Percentiles rank a stretch among this genome's conserved stretches.
Conservation (phyloP, 2,797 vertebrate species). For the Paramormyrops hopkinsi region DNA sequence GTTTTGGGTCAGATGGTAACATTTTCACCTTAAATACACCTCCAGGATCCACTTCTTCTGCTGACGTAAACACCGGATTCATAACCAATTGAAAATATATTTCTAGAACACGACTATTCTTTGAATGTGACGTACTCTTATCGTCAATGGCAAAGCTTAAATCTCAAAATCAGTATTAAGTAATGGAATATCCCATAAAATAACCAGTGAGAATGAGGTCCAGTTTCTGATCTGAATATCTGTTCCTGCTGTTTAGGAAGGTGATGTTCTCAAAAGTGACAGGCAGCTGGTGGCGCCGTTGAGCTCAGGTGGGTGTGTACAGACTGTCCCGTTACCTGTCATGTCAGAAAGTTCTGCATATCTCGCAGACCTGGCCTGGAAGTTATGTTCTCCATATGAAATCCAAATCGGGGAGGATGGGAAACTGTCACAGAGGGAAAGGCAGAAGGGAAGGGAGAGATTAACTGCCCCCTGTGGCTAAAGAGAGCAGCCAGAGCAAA, state of each 20-base stretch:
- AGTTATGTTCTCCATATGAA: neutral
- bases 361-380: neutral
- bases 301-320: neutral
- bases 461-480: neutral
- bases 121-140: neutral
- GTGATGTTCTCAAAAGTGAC: neutral
- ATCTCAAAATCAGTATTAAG: neutral
- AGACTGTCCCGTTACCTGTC: neutral
- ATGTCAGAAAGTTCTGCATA: neutral
- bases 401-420: constrained; percentile 23
- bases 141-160: neutral
- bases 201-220: neutral
- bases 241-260: neutral
- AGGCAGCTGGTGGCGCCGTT: neutral
- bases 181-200: neutral
- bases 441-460: neutral
- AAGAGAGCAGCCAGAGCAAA: neutral
- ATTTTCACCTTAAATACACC: neutral
- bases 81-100: neutral
- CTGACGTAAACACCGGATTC: neutral
- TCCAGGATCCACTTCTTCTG: neutral
- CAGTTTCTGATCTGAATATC: neutral
- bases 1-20: neutral
- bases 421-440: constrained; percentile 23
- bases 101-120: neutral